These are phyloP conservation scores for Gryllus bimaculatus DNA, from an alignment of 1,140 invertebrate genomes.

Conservation along the genomic window DNA sequence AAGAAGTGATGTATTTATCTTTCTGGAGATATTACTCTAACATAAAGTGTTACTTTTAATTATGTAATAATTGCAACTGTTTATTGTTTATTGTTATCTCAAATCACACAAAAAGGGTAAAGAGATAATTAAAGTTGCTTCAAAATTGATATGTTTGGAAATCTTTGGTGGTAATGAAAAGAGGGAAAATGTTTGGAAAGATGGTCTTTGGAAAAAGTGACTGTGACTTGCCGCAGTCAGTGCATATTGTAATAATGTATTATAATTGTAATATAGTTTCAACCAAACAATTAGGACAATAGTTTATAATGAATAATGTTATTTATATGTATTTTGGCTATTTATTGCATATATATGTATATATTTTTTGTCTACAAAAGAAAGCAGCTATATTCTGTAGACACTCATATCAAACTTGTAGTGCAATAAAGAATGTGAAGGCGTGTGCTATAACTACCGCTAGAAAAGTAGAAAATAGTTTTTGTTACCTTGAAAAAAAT, in stretches of 20 bases:
- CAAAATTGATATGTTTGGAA: too few species aligned
- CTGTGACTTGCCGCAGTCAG: not conserved
- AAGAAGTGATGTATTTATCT: too few species aligned
- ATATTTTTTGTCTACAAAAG: not conserved
- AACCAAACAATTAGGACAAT: not conserved
- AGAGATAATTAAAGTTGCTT: too few species aligned
- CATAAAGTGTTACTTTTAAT: too few species aligned
- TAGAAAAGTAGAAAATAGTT: too few species aligned
- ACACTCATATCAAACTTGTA: not conserved
- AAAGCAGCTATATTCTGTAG: not conserved
- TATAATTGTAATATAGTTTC: not conserved
- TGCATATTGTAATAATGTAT: not conserved
- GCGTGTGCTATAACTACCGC: not conserved
- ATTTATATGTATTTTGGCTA: slow-evolving; percentile 2
- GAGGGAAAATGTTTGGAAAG: too few species aligned
- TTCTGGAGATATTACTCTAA: too few species aligned
- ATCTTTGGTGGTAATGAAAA: too few species aligned
- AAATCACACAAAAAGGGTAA: too few species aligned
- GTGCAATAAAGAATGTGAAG: not conserved
- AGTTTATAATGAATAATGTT: not conserved
- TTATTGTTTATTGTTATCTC: too few species aligned
- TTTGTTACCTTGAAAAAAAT: too few species aligned
- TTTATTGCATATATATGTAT: slow-evolving; percentile 2
- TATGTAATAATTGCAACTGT: too few species aligned
- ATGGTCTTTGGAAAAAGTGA: not conserved